phyloP scores from a whole-genome alignment of 1,140 invertebrate genomes.

The Drosophila baimaii region DNA sequence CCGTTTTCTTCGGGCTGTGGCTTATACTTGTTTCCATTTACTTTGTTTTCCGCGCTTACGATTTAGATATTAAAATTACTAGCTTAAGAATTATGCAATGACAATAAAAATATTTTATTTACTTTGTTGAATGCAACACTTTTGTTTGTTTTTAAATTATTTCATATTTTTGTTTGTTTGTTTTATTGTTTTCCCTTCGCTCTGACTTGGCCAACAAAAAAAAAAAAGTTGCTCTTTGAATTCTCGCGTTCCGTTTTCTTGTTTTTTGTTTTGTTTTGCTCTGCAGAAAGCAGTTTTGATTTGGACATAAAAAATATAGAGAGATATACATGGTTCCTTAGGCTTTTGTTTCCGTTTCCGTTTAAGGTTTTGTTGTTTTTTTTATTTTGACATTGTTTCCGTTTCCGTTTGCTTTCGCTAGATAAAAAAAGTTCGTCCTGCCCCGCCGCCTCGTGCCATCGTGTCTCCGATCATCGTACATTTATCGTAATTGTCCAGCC shows the following conservation, averaged over 20 bases:
- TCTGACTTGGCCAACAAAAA: constrained; percentile 26
- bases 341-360: constrained; percentile 33
- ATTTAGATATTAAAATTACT: constrained; percentile 80
- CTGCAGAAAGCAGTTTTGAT: constrained; percentile 44
- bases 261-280: background rate
- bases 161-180: constrained; percentile 16
- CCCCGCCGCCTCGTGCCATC: constrained; percentile 2
- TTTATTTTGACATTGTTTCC: constrained; percentile 43
- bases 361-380: constrained; percentile 11
- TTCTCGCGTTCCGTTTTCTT: constrained; percentile 7
- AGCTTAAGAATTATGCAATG: constrained; percentile 82
- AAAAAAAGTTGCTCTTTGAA: constrained; percentile 46
- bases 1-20: constrained; percentile 11
- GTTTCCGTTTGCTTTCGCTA: constrained; percentile 24
- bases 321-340: constrained; percentile 46
- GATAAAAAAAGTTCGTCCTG: constrained; percentile 33
- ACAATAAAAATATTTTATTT: constrained; percentile 79
- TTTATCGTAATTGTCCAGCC: constrained; percentile 30
- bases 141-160: constrained; percentile 6
- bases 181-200: constrained; percentile 16
- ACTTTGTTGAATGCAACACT: constrained; percentile 66
- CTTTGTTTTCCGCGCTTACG: constrained; percentile 71
- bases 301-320: constrained; percentile 57
- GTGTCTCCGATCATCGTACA: constrained; percentile 2
- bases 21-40: constrained; percentile 53